Conservation (phyloP, 2,113 vertebrate species). For the Elephantulus edwardii region DNA sequence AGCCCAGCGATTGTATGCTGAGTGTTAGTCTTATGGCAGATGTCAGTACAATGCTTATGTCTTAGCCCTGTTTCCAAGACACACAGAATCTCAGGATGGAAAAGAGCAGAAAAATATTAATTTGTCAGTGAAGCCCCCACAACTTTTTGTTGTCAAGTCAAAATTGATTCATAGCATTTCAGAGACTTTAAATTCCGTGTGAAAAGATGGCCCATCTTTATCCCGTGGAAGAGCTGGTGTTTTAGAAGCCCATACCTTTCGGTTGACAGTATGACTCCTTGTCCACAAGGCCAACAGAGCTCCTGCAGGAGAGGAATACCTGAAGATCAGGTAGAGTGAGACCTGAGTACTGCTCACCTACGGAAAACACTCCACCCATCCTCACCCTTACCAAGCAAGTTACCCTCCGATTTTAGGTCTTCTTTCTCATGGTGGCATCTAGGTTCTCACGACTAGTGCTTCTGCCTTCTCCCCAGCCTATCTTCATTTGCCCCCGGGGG, state of each 20-base stretch:
- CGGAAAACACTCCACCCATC: not conserved
- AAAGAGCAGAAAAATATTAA: too few species aligned
- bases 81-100: not conserved
- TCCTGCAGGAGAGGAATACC: fast-evolving
- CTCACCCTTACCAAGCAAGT: not conserved
- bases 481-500: fast-evolving
- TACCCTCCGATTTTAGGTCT: not conserved
- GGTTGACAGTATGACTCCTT: too few species aligned
- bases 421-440: too few species aligned
- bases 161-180: too few species aligned
- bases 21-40: not conserved
- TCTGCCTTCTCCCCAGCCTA: not conserved
- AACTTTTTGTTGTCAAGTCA: too few species aligned
- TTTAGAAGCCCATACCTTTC: too few species aligned
- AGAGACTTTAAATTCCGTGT: too few species aligned
- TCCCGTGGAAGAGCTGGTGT: too few species aligned
- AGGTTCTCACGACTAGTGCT: not conserved
- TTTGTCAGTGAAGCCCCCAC: too few species aligned
- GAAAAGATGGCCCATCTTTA: too few species aligned
- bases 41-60: not conserved
- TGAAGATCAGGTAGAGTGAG: not conserved
- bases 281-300: not conserved
- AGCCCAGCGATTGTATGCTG: not conserved
- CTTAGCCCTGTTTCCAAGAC: not conserved
- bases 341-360: not conserved